These are phyloP conservation scores for Ranitomeya imitator DNA, from an alignment of 2,113 vertebrate genomes.

Conservation along the genomic window DNA sequence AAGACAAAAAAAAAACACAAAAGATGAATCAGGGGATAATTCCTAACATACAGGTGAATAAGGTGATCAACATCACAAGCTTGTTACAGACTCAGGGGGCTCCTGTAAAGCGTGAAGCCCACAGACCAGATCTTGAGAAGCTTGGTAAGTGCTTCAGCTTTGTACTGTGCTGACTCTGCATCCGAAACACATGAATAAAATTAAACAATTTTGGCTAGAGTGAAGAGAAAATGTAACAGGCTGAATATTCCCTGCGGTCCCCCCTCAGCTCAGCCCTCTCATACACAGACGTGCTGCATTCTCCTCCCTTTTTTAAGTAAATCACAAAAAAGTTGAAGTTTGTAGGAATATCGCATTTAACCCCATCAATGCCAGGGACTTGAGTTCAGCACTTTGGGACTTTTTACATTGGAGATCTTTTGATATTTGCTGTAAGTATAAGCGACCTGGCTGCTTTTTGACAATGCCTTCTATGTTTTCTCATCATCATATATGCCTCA, in stretches of 20 bases:
- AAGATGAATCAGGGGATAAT: not conserved
- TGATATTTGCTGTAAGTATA: not conserved
- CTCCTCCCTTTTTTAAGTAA: constrained; percentile 45
- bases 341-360: constrained; percentile 35
- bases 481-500: not conserved
- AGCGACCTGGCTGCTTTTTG: not conserved
- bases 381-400: not conserved
- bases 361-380: not conserved
- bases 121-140: constrained; percentile 1
- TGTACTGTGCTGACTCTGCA: constrained; percentile 55
- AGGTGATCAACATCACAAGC: not conserved
- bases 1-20: no score
- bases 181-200: constrained; percentile 58
- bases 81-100: not conserved
- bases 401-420: not conserved
- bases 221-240: constrained; percentile 52
- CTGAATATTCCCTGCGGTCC: constrained; percentile 46
- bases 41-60: not conserved
- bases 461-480: not conserved
- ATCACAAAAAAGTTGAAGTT: constrained; percentile 30
- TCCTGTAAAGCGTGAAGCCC: not conserved
- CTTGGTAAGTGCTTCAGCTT: constrained; percentile 14
- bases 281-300: not conserved
- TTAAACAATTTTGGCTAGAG: constrained; percentile 50
- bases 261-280: constrained; percentile 36